Evolutionary conservation across 1,140 invertebrate genomes (phyloP), one percentile per base, ranked within the genome.

Genomic region (Drosophila grimshawi): DNA sequence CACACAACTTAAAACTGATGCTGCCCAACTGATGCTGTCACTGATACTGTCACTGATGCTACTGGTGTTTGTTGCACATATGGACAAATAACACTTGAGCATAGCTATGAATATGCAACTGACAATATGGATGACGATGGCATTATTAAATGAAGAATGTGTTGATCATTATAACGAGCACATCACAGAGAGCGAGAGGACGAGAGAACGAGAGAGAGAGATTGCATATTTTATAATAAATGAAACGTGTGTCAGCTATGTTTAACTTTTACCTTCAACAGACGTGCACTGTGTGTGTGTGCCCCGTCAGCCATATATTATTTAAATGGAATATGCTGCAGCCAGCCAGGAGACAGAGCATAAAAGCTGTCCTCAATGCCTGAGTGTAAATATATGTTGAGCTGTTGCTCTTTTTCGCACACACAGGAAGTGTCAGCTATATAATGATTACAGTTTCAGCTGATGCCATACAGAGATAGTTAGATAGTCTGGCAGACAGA

Each of bases 191-290:
- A n/a, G 10, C n/a, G 39, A 43, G 39, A 39, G 37, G 3, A 8
- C 10, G 71, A 63, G 55, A 69, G 53, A 76, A 63, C 59, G 71
- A 74, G 71, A 63, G 55, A 69, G 53, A 76, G 66, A 62, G 71
- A 74, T 80, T 88, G 85, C 85, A 86, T 86, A 86, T 86, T 86
- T 86, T 83, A 86, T 86, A 80, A 83, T 88, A 86, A 88, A 88
- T 86, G 83, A 88, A 86, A 82, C 83, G 82, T 79, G 83, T 86
- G 82, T 88, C 81, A 86, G 83, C 82, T 69, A 88, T 88, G 83
- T 85, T 86, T 82, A 82, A 86, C 83, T 82, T 79, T 67, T 69
- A 59, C 56, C 30, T 29, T 43, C 33, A 35, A 29, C 46, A 68
- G 63, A 63, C 62, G 53, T 49, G 39, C 60, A 64, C 27, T 32